phyloP scores from a whole-genome alignment of 2,113 vertebrate species.

The Haliaeetus leucogaster region DNA sequence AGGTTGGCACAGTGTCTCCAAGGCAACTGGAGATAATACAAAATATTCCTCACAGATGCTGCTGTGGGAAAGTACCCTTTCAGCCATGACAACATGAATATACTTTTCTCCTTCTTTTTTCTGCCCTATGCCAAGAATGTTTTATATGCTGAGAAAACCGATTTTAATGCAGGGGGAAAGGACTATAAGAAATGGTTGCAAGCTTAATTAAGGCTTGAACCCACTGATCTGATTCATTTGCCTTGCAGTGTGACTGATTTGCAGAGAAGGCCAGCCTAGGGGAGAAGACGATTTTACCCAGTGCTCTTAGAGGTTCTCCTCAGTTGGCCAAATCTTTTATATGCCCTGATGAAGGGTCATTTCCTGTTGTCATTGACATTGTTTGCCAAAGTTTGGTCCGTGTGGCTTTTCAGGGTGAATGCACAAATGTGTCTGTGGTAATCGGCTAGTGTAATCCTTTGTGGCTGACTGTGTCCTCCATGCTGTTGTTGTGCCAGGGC shows the following conservation, averaged over 20 bases:
- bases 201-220: not conserved
- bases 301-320: not conserved
- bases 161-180: not conserved
- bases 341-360: not conserved
- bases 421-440: not conserved
- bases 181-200: not conserved
- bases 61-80: not conserved
- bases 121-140: not conserved
- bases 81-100: not conserved
- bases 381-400: not conserved
- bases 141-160: not conserved
- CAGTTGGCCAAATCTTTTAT: not conserved
- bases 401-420: constrained; percentile 5
- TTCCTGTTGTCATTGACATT: not conserved
- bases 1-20: not conserved
- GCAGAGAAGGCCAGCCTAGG: not conserved
- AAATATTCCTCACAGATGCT: not conserved
- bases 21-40: not conserved
- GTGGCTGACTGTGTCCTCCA: not conserved
- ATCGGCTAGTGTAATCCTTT: constrained; percentile 24
- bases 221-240: not conserved
- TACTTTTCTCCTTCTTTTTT: not conserved
- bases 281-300: not conserved
- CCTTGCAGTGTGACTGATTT: not conserved
- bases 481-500: constrained; percentile 2